phyloP scores from a whole-genome alignment of 1,140 invertebrate species.

The Subanguina moxae region DNA sequence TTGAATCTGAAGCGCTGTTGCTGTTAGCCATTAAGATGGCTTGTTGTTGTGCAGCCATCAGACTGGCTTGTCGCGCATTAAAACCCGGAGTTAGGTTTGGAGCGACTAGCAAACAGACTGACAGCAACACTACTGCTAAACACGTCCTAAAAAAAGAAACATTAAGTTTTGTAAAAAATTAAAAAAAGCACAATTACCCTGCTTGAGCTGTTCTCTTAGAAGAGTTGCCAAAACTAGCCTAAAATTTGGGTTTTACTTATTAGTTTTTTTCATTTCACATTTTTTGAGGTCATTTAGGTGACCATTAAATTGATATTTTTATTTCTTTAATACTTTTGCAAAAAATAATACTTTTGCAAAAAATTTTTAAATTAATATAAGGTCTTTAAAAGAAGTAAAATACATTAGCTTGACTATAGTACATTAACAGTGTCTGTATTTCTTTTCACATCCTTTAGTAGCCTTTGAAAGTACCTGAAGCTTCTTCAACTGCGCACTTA shows the following conservation, averaged over 20 bases:
- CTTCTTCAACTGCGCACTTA: constrained; percentile 48
- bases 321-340: too few species aligned
- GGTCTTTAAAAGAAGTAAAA: too few species aligned
- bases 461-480: constrained; percentile 49
- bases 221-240: constrained; percentile 31
- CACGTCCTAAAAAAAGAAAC: constrained; percentile 39
- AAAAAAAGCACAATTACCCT: not conserved
- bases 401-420: too few species aligned
- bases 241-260: too few species aligned
- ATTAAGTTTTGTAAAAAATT: not conserved
- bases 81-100: constrained; percentile 44
- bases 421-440: too few species aligned
- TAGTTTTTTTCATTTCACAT: too few species aligned
- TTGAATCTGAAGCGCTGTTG: not conserved
- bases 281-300: not conserved
- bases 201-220: constrained; percentile 51
- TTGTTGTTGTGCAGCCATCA: not conserved
- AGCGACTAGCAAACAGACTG: constrained; percentile 54
- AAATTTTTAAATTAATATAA: not conserved
- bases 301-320: too few species aligned
- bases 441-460: too few species aligned
- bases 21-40: not conserved
- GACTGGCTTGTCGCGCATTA: not conserved
- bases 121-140: constrained; percentile 53
- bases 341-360: not conserved